phyloP scores from a whole-genome alignment of 2,888 invertebrate genomes.

The Idaea dimidiata region DNA sequence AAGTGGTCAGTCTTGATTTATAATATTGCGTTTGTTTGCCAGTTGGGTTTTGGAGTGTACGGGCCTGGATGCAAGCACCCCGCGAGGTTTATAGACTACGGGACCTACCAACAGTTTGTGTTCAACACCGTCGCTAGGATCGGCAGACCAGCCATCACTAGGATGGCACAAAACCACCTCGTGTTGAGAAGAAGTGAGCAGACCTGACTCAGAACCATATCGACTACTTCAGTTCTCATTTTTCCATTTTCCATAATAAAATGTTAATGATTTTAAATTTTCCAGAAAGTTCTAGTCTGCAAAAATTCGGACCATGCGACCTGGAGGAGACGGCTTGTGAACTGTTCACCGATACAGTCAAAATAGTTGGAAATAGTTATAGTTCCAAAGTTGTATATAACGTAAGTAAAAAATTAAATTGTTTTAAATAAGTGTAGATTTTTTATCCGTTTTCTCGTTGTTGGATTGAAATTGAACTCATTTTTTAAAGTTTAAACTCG shows the following conservation, averaged over 20 bases:
- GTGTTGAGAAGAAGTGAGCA: slow-evolving; percentile 43
- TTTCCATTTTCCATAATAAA: too few species aligned
- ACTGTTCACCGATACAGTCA: slow-evolving; percentile 38
- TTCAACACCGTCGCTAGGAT: slow-evolving; percentile 33
- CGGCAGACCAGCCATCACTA: slow-evolving; percentile 47
- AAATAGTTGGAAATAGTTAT: slow-evolving; percentile 1
- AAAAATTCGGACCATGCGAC: slow-evolving; percentile 51
- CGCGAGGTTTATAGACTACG: slow-evolving; percentile 54
- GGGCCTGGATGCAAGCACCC: slow-evolving; percentile 55
- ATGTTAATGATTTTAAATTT: neutral
- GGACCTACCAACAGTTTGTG: slow-evolving; percentile 46
- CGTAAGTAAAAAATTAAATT: slow-evolving; percentile 28
- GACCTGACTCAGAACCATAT: too few species aligned
- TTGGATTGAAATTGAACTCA: too few species aligned
- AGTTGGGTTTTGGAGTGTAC: slow-evolving; percentile 55
- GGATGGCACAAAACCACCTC: slow-evolving; percentile 38
- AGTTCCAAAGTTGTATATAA: slow-evolving; percentile 28
- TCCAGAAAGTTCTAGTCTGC: slow-evolving; percentile 37
- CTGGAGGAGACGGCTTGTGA: slow-evolving; percentile 35
- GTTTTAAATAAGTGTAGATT: neutral
- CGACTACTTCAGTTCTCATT: too few species aligned
- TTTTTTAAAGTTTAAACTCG: too few species aligned
- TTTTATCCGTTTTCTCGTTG: too few species aligned
- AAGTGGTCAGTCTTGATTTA: too few species aligned
- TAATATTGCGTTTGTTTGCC: slow-evolving; percentile 5